Evolutionary conservation across 2,797 vertebrate species (phyloP).

Genomic region (Anabas testudineus): DNA sequence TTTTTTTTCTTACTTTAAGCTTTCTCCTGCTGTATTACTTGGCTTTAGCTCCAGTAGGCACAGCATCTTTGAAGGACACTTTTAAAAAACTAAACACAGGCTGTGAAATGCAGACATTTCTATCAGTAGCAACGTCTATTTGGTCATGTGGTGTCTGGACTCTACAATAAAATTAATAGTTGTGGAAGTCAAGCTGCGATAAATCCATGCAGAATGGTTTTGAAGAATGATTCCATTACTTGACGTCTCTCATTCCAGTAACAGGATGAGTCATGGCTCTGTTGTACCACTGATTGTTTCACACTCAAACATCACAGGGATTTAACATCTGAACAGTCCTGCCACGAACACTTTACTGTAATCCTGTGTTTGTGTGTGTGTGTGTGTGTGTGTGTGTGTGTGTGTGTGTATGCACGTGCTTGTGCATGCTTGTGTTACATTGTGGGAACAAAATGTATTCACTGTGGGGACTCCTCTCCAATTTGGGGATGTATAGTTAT

Average conservation of each 20-base stretch:
- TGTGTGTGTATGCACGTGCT: neutral
- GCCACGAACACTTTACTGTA: slow-evolving; percentile 40
- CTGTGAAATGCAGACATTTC: slow-evolving; percentile 36
- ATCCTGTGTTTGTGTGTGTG: slow-evolving; percentile 31
- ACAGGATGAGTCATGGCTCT: slow-evolving; percentile 64
- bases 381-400: slow-evolving; percentile 6
- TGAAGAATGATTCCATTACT: slow-evolving; percentile 64
- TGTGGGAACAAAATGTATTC: neutral
- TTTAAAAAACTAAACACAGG: slow-evolving; percentile 9
- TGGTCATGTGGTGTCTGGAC: slow-evolving; percentile 33
- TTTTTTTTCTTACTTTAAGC: neutral
- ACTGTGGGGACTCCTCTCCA: slow-evolving; percentile 2
- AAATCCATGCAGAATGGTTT: slow-evolving; percentile 62
- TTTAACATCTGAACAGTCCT: slow-evolving; percentile 55
- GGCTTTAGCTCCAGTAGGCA: slow-evolving; percentile 10
- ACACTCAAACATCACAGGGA: slow-evolving; percentile 54
- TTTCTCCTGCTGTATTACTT: neutral
- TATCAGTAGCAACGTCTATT: slow-evolving; percentile 20
- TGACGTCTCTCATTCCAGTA: slow-evolving; percentile 44
- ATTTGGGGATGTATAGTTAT: too few relatives aligned
- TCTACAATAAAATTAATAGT: slow-evolving; percentile 43
- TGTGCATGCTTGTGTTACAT: neutral
- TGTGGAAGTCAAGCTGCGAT: slow-evolving; percentile 52
- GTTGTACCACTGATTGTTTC: slow-evolving; percentile 63
- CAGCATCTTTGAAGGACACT: neutral